phyloP scores from a whole-genome alignment of 2,888 invertebrate genomes.

The Cephus rjabovi region DNA sequence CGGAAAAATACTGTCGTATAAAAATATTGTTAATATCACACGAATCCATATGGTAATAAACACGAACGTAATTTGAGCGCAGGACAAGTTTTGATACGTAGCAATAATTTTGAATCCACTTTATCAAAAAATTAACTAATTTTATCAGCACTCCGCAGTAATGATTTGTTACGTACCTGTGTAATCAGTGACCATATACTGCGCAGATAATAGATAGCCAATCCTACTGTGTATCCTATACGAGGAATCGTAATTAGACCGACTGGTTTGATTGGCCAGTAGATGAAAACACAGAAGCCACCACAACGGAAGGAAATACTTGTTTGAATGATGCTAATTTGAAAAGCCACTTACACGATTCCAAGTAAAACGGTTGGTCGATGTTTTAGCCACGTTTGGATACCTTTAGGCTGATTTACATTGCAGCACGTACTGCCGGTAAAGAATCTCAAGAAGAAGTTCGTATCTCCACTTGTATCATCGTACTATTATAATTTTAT shows the following conservation, averaged over 20 bases:
- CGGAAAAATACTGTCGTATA: not conserved
- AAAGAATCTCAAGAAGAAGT: not conserved
- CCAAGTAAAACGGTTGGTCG: constrained; percentile 15
- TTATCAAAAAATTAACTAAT: not conserved
- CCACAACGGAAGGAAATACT: not conserved
- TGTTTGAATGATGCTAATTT: constrained; percentile 22
- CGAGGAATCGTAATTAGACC: not conserved
- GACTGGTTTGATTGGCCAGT: not conserved
- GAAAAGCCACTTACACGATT: constrained; percentile 20
- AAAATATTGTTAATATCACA: not conserved
- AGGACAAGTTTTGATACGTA: not conserved
- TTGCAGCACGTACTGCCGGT: not conserved
- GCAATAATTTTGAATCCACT: not conserved
- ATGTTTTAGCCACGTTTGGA: constrained; percentile 6
- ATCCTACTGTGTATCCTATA: not conserved
- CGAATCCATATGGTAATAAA: not conserved
- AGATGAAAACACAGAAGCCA: not conserved
- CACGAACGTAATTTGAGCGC: not conserved
- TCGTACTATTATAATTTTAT: not conserved
- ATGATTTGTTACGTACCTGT: not conserved
- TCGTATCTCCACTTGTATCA: not conserved
- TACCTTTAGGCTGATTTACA: not conserved
- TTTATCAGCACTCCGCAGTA: not conserved
- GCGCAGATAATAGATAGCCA: not conserved
- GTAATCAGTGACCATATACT: not conserved